These are phyloP conservation scores for Coryphaenoides rupestris DNA, from an alignment of 2,113 vertebrate genomes.

Conservation along the genomic window DNA sequence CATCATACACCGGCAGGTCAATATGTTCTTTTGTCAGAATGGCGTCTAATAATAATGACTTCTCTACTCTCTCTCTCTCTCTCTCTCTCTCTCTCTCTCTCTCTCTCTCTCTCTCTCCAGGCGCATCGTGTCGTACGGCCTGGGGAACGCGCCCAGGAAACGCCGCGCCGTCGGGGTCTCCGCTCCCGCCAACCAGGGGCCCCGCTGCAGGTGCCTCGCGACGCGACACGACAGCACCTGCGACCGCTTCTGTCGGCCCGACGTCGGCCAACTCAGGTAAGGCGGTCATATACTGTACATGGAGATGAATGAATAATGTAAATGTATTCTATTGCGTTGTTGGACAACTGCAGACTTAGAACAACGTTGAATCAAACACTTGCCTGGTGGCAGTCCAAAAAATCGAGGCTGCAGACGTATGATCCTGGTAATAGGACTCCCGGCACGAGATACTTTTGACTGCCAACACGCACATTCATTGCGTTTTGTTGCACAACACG, in stretches of 20 bases:
- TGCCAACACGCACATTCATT: no score
- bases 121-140: slow-evolving; percentile 88
- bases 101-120: slow-evolving; percentile 60
- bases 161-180: slow-evolving; percentile 76
- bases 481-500: slow-evolving; percentile 1
- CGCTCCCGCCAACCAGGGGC: slow-evolving; percentile 18
- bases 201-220: slow-evolving; percentile 79
- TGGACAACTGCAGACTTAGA: no score
- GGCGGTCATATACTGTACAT: background rate
- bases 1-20: no score
- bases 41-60: no score
- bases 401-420: no score
- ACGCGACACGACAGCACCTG: slow-evolving; percentile 79
- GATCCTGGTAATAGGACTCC: no score
- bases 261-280: slow-evolving; percentile 41
- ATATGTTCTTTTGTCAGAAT: no score
- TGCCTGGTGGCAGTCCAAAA: no score
- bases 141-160: slow-evolving; percentile 81
- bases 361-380: no score
- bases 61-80: slow-evolving; percentile 22
- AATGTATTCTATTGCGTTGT: background rate
- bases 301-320: no score
- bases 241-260: slow-evolving; percentile 78
- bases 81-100: slow-evolving; percentile 33
- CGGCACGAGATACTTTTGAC: no score